phyloP scores from a whole-genome alignment of 2,888 invertebrate species.

The Cataglyphis cursor region DNA sequence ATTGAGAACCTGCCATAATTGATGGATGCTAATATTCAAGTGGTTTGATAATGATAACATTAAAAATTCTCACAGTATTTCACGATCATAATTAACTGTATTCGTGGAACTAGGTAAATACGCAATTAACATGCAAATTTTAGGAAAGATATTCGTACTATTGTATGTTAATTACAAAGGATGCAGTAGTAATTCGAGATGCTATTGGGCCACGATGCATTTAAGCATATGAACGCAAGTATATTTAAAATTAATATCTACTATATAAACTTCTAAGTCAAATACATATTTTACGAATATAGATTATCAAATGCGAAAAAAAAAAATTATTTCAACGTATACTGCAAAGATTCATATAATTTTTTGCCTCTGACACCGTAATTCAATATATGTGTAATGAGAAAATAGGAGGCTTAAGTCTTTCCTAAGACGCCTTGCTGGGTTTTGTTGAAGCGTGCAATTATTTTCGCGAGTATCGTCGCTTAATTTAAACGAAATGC shows the following conservation, averaged over 20 bases:
- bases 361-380: neutral
- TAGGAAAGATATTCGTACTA: neutral
- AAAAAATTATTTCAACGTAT: neutral
- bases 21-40: constrained; percentile 9
- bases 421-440: neutral
- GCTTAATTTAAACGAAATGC: constrained; percentile 28
- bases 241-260: neutral
- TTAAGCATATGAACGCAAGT: neutral
- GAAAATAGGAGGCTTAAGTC: neutral
- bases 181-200: constrained; percentile 4
- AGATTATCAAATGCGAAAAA: neutral
- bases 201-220: neutral
- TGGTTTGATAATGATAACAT: neutral
- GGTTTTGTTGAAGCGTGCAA: neutral
- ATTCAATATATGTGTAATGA: neutral
- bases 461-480: constrained; percentile 18
- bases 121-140: constrained; percentile 38
- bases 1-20: neutral
- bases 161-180: constrained; percentile 20
- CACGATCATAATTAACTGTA: neutral
- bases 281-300: neutral
- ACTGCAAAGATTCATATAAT: too few relatives aligned
- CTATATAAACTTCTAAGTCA: neutral
- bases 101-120: constrained; percentile 22
- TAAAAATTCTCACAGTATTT: constrained; percentile 10